Evolutionary conservation across 35 echinoderm and acorn worm species (phyloP), one percentile per base, ranked within the genome.

Genomic region (Apostichopus californicus): DNA sequence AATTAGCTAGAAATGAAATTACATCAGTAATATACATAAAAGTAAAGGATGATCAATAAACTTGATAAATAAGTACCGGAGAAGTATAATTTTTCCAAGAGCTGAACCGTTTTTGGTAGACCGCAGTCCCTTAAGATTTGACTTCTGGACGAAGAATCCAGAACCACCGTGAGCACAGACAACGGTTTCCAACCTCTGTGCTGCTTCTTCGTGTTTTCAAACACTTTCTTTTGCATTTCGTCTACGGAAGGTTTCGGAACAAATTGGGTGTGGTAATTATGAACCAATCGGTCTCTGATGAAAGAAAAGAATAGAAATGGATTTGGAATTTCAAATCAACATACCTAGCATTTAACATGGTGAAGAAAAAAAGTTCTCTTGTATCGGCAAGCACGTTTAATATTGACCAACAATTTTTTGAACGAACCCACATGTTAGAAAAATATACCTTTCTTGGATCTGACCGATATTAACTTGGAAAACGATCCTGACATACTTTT

Each of bases 181-280:
- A 98, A 53, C 10, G 97, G 97, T 79, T 95, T 91, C 97, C 95
- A 99, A 1, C 57, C 18, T 7, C 82, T 86, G 56, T 93, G 89
- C 68, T 57, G 73, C 9, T 46, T 72, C 34, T 85, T 83, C 11
- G 90, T 81, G 14, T 91, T 59, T 5, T 64, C 85, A 11, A 95
- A 86, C 17, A 71, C 82, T 9, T 82, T 20, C 17, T 54, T 64
- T 78, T 99, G 97, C 8, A 86, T 65, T 77, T 68, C 58, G 77
- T 99, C 95, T 3, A 88, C 6, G 3, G 54, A 65, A 9, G 91
- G 91, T 21, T 96, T 96, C 20, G 93, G 87, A n/a, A 96, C 5
- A 71, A 99, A 99, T 52, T 96, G 95, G 18, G 97, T 96, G 84
- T 93, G 92, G 73, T 99, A 99, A 79, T 99, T 99, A 75, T 96